These are phyloP conservation scores for Mustela lutreola DNA, from an alignment of 2,113 vertebrate genomes.

Conservation along the genomic window DNA sequence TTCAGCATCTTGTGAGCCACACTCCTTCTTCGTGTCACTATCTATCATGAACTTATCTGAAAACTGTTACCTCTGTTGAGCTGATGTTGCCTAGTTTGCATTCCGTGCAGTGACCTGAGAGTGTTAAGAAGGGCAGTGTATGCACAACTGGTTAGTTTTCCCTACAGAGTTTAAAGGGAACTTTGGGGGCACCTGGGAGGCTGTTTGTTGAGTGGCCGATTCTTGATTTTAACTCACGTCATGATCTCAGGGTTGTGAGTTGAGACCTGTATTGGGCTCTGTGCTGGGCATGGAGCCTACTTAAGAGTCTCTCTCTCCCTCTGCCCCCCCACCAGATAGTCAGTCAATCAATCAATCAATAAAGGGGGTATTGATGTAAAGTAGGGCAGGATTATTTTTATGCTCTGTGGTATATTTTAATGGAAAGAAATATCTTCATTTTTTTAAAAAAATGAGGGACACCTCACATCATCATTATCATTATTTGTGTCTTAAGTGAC, in stretches of 20 bases:
- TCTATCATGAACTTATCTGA: slow-evolving; percentile 67
- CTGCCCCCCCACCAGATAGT: not conserved
- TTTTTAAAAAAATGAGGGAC: not conserved
- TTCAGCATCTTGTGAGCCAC: slow-evolving; percentile 45
- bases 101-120: not conserved
- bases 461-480: not conserved
- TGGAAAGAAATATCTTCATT: not conserved
- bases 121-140: not conserved
- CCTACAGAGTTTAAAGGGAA: not conserved
- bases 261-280: not conserved
- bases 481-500: not conserved
- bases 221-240: not conserved
- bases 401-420: slow-evolving; percentile 11
- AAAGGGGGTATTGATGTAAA: slow-evolving; percentile 4
- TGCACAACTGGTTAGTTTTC: not conserved
- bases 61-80: not conserved
- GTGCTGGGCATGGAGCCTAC: not conserved
- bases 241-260: not conserved
- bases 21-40: not conserved
- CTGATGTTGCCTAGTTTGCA: slow-evolving; percentile 1
- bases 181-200: not conserved
- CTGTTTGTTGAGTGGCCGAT: not conserved
- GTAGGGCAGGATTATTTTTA: slow-evolving; percentile 7
- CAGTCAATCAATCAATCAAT: not conserved
- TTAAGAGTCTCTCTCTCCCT: not conserved